Percentiles rank a stretch among this genome's conserved stretches.
phyloP scores from a whole-genome alignment of 2,888 invertebrate species.

The Hemistola chrysoprasaria region DNA sequence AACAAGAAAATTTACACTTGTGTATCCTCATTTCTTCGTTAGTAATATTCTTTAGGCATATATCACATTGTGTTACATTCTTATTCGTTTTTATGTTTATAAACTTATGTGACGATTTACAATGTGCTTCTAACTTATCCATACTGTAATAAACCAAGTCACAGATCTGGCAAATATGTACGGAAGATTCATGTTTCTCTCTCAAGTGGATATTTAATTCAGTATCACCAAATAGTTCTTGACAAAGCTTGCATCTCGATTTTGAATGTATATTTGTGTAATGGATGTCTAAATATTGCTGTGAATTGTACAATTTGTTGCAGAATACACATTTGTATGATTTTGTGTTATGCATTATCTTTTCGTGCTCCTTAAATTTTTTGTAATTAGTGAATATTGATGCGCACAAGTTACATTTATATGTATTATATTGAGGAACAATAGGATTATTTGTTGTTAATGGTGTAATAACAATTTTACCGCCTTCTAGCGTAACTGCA shows the following conservation, averaged over 20 bases:
- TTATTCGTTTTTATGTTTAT: conserved; percentile 24
- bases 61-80: conserved; percentile 40
- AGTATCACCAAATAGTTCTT: conserved; percentile 34
- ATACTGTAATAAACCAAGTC: conserved; percentile 44
- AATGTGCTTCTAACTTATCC: conserved; percentile 43
- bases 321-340: conserved; percentile 47
- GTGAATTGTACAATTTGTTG: conserved; percentile 43
- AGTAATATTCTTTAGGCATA: conserved; percentile 46
- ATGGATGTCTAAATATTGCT: conserved; percentile 48
- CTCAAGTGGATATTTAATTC: conserved; percentile 38
- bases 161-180: conserved; percentile 45
- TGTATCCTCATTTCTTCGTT: conserved; percentile 39
- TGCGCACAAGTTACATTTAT: conserved; percentile 41
- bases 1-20: conserved; percentile 51
- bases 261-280: conserved; percentile 41
- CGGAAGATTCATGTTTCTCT: conserved; percentile 36
- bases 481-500: conserved; percentile 38
- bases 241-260: conserved; percentile 47
- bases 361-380: conserved; percentile 47
- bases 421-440: conserved; percentile 35
- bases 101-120: conserved; percentile 40
- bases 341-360: conserved; percentile 38
- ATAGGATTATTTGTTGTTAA: conserved; percentile 28
- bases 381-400: conserved; percentile 46
- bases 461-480: conserved; percentile 43